Base-by-base conservation (phyloP, 2,888 invertebrate species). In the Caenorhabditis wallacei region DNA sequence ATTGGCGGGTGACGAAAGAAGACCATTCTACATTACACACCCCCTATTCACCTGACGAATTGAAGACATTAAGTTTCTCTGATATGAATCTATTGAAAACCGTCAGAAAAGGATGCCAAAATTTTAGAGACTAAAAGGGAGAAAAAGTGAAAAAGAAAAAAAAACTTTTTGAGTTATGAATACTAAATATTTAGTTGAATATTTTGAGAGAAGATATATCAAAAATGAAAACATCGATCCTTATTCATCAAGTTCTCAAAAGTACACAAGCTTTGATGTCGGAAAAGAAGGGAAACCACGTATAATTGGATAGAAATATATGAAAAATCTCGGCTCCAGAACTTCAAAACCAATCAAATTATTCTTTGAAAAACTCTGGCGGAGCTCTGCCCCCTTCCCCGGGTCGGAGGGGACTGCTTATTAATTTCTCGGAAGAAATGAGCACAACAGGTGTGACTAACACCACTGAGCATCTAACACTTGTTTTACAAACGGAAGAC, bases 401-500 rank as follows among this genome's bases (percentile, higher is more conserved):
- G n/a, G 26, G 26, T 1, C 8, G 24, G 24, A 26, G n/a, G 18
- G 46, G 53, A 26, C 56, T 56, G 56, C 53, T 66, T 66, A 66
- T 66, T 66, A 66, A 66, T 66, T 66, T 66, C 26, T 1, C 64
- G 35, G 40, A 51, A 53, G 53, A 16, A 40, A 40, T 40, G 40
- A 40, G 40, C 40, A 16, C 66, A 53, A 53, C 66, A 53, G 66
- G 66, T 66, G 66, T 66, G 53, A 53, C 53, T 53, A 66, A 66
- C 66, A 66, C 66, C 66, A 66, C 48, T 18, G 30, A 16, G 53
- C 22, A 3, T 30, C 66, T 66, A 53, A 66, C 66, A 66, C 66
- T 66, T 66, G 66, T 66, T 66, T 66, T 66, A 66, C 66, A 66
- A 66, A 53, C 66, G 51, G 53, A 66, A 66, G 64, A 66, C 64